A percentile compares a stretch with the other conserved stretches of the same genome.
Conservation (phyloP, 2,888 invertebrate genomes). For the Synergus itoensis region DNA sequence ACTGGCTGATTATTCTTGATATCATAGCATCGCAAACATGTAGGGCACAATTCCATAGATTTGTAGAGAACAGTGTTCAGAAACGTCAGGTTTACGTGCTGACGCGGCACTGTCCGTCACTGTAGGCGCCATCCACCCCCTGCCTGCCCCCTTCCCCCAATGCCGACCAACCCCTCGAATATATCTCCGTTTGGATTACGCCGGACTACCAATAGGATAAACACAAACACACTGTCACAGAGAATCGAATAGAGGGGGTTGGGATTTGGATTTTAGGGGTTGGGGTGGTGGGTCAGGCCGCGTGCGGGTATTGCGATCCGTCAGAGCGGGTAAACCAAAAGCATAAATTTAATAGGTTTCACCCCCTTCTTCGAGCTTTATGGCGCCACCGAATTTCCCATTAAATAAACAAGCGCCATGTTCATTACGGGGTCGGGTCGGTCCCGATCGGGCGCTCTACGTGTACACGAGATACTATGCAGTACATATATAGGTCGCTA, state of each 20-base stretch:
- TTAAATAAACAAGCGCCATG: slow-evolving; percentile 78
- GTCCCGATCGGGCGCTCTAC: slow-evolving; percentile 54
- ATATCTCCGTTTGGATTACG: slow-evolving; percentile 70
- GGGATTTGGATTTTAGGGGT: slow-evolving; percentile 13
- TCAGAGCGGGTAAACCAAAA: slow-evolving; percentile 77
- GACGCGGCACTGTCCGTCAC: slow-evolving; percentile 66
- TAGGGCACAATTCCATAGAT: slow-evolving; percentile 45
- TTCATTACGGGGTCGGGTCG: slow-evolving; percentile 69
- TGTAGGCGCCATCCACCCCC: slow-evolving; percentile 58
- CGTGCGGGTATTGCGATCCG: slow-evolving; percentile 76
- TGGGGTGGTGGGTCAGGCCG: slow-evolving; percentile 63
- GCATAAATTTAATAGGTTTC: slow-evolving; percentile 77
- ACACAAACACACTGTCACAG: slow-evolving; percentile 56
- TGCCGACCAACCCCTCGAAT: slow-evolving; percentile 59
- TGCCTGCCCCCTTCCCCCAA: slow-evolving; percentile 40
- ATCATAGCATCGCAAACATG: background rate
- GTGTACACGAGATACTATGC: slow-evolving; percentile 46
- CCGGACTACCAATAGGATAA: slow-evolving; percentile 54
- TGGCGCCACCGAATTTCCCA: slow-evolving; percentile 78
- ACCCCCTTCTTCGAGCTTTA: slow-evolving; percentile 74
- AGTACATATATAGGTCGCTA: slow-evolving; percentile 33
- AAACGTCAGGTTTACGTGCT: slow-evolving; percentile 70
- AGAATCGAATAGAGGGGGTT: slow-evolving; percentile 46
- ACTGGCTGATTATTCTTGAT: background rate
- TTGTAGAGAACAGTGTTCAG: slow-evolving; percentile 57